Evolutionary conservation across 2,797 vertebrate species (phyloP).

Genomic region (Premnoplex brunnescens): DNA sequence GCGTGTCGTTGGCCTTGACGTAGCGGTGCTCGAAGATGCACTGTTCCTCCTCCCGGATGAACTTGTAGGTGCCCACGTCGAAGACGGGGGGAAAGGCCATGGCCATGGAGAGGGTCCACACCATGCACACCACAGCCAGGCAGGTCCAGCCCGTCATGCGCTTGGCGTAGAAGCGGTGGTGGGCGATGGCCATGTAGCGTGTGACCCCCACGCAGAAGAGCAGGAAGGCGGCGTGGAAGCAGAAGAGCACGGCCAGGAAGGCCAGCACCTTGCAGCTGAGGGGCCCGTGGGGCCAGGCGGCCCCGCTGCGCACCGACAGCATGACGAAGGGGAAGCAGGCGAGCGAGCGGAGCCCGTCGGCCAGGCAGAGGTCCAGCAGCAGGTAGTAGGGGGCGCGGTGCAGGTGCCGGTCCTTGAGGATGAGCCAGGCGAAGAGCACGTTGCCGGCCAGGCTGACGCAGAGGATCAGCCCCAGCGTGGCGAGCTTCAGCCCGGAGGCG

Average conservation of each 20-base stretch:
- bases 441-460: slow-evolving; percentile 90
- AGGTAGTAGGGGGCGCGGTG: slow-evolving; percentile 92
- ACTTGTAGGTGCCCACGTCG: slow-evolving; percentile 91
- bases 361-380: slow-evolving; percentile 92
- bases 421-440: slow-evolving; percentile 86
- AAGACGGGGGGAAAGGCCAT: slow-evolving; percentile 95
- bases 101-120: slow-evolving; percentile 92
- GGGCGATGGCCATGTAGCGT: slow-evolving; percentile 95
- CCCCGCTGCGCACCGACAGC: slow-evolving; percentile 87
- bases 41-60: slow-evolving; percentile 91
- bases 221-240: slow-evolving; percentile 95
- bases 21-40: slow-evolving; percentile 95
- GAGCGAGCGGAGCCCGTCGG: slow-evolving; percentile 88
- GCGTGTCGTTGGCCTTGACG: slow-evolving; percentile 91
- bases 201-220: slow-evolving; percentile 95
- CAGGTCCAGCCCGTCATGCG: slow-evolving; percentile 92
- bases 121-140: slow-evolving; percentile 90
- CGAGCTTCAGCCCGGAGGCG: slow-evolving; percentile 89
- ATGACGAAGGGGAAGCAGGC: slow-evolving; percentile 95
- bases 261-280: slow-evolving; percentile 92
- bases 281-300: slow-evolving; percentile 84
- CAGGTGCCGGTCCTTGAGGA: slow-evolving; percentile 89
- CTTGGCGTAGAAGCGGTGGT: slow-evolving; percentile 95
- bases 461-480: slow-evolving; percentile 88
- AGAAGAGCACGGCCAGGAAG: slow-evolving; percentile 92